Conservation (phyloP, 2,113 vertebrate species). For the Spheniscus mendiculus region DNA sequence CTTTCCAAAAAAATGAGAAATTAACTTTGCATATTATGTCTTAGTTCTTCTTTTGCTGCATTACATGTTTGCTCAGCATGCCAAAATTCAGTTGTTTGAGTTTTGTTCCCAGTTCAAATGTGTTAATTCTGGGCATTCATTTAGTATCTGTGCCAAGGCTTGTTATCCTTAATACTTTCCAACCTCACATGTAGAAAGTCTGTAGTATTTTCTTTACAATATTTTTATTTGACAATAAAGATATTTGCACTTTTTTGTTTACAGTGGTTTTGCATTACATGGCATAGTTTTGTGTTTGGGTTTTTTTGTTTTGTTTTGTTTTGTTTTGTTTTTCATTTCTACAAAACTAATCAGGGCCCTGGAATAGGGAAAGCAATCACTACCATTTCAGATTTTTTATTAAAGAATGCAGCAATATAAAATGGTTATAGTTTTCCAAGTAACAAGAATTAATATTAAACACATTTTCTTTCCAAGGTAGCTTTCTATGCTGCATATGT, state of each 20-base stretch:
- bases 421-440: neutral
- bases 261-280: neutral
- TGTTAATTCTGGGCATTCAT: neutral
- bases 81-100: neutral
- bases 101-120: neutral
- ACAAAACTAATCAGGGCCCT: neutral
- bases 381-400: neutral
- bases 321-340: neutral
- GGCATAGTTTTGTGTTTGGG: neutral
- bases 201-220: neutral
- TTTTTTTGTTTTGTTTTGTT: neutral
- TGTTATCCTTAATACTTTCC: neutral
- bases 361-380: neutral
- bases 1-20: neutral
- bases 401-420: neutral
- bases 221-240: neutral
- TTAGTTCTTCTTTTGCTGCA: neutral
- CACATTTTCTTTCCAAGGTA: neutral
- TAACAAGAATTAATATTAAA: neutral
- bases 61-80: neutral
- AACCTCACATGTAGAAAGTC: neutral
- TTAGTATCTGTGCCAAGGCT: neutral
- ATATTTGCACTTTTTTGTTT: rapidly evolving
- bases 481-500: neutral
- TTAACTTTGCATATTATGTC: neutral